Conservation (phyloP, 2,797 vertebrate genomes). For the Oceanodroma leucorhoa region DNA sequence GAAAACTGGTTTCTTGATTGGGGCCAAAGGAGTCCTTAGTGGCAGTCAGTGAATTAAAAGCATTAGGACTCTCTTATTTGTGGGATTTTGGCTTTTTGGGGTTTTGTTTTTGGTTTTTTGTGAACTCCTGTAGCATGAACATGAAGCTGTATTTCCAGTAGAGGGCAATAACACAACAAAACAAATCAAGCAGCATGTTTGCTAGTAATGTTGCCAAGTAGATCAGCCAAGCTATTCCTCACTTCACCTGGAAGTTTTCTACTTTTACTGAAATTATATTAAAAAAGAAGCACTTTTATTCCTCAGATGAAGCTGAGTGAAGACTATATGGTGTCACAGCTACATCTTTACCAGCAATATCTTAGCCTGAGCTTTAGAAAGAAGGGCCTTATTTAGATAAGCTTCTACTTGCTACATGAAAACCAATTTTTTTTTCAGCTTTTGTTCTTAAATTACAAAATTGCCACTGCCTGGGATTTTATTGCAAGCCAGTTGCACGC, state of each 20-base stretch:
- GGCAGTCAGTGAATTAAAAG: neutral
- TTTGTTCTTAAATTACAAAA: neutral
- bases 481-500: neutral
- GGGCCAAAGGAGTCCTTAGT: neutral
- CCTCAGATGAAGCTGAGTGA: neutral
- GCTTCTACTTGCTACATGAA: neutral
- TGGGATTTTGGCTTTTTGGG: neutral
- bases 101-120: neutral
- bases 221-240: neutral
- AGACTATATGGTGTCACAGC: neutral
- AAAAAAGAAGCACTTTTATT: neutral
- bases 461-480: neutral
- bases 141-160: conserved; percentile 1
- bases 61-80: neutral
- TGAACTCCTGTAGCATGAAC: neutral
- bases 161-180: conserved; percentile 29
- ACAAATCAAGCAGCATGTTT: neutral
- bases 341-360: neutral
- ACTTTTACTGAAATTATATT: neutral
- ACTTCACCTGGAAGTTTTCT: neutral
- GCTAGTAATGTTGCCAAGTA: neutral
- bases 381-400: neutral
- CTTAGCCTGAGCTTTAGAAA: neutral
- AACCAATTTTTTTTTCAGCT: neutral
- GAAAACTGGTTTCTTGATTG: neutral